Evolutionary conservation across 2,113 vertebrate genomes (phyloP), one percentile per base, ranked within the genome.

Genomic region (Oxyruncus cristatus): DNA sequence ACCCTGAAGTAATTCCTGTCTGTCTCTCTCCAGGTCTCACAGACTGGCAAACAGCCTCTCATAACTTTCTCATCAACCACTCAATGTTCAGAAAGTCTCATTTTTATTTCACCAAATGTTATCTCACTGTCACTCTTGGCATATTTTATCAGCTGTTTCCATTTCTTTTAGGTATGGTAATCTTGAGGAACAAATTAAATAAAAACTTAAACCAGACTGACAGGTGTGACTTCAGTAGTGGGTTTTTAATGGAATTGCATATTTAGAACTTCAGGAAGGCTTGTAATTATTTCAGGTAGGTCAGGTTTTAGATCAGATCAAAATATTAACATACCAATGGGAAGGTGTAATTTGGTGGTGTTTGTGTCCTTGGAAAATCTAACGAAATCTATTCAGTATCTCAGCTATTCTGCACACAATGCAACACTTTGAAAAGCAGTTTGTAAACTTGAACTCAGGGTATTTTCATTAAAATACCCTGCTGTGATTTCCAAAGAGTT

Each of bases 111-210:
- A 52, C n/a, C 59, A 59, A n/a, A 66, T n/a, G 6, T 56, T 73
- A 88, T 37, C 61, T 93, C 86, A 84, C 37, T 78, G 70, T 55
- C 58, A 82, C 24, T 94, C 42, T 71, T 71, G 61, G 76, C 75
- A 74, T 21, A 66, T 81, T 81, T 72, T 44, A 85, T 90, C 62
- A 92, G 73, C 76, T 81, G 61, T 67, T 85, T n/a, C 13, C 9
- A 16, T 84, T 94, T 72, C 70, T 95, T 94, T 85, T 56, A 92
- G 65, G 76, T 87, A 72, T 58, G 49, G 70, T 46, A 78, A 92
- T 72, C 79, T 72, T 53, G 20, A 92, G 83, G 73, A 94, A 96
- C 70, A 91, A 84, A 95, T 81, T 92, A 81, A 94, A 85, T 87
- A 94, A 67, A 85, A 95, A 53, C 89, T 81, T 89, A 77, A 91